A percentile compares a stretch with the other conserved stretches of the same genome.
These are phyloP conservation scores for Drosophila imparisetae DNA, from an alignment of 2,888 invertebrate genomes.

Conservation along the genomic window DNA sequence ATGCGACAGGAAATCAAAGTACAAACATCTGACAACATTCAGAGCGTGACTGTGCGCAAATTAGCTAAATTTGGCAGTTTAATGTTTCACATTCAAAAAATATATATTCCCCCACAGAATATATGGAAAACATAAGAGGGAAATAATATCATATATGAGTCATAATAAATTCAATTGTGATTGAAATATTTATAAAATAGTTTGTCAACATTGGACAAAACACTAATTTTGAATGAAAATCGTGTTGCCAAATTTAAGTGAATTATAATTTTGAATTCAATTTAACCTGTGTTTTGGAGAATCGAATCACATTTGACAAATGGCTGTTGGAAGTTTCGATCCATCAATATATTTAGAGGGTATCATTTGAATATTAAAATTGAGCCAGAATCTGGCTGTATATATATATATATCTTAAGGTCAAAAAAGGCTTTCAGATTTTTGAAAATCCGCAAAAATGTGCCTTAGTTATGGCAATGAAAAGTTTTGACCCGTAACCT, in stretches of 20 bases:
- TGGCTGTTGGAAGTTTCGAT: too few relatives aligned
- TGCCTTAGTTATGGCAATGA: background rate
- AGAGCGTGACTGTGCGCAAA: conserved; percentile 27
- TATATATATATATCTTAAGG: too few relatives aligned
- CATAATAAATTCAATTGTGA: background rate
- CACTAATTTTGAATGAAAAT: background rate
- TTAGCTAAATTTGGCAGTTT: conserved; percentile 42
- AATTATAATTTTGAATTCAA: background rate
- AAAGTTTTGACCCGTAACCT: too few relatives aligned
- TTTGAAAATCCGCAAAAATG: background rate
- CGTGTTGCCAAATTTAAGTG: background rate
- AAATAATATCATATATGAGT: background rate
- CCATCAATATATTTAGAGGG: too few relatives aligned
- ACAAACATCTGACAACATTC: background rate
- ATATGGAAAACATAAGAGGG: background rate
- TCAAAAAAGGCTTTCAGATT: too few relatives aligned
- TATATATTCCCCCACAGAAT: background rate
- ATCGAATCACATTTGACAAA: background rate
- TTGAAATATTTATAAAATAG: background rate
- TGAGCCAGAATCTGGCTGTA: background rate
- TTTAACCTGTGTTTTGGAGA: background rate
- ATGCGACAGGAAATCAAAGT: conserved; percentile 54
- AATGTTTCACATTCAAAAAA: conserved; percentile 13
- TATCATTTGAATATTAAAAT: background rate
- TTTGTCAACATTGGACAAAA: background rate